Evolutionary conservation across 2,113 vertebrate species (phyloP), one percentile per base, ranked within the genome.

Genomic region (Notothenia coriiceps): DNA sequence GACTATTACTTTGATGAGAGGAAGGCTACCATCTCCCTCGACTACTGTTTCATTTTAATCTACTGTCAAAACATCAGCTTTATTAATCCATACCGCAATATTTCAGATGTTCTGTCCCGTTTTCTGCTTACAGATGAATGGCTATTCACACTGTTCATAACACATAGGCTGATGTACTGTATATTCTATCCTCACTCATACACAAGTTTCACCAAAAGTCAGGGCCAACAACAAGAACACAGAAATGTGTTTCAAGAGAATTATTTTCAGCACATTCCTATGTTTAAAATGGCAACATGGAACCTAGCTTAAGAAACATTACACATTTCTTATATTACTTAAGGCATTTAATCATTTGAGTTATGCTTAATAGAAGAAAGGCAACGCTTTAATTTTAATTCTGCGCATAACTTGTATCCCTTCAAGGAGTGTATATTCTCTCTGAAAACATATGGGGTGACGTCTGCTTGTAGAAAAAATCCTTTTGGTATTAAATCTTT

Each of bases 351-450:
- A 75, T 66, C 20, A 54, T 15, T 5, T 7, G 57, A 79, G 80
- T 66, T 72, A 70, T 82, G 78, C 75, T 88, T 73, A 80, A 25
- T 78, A 43, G 56, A 80, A 75, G 46, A 73, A 57, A 77, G 51
- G 20, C 56, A 64, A 77, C 74, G 70, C 75, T 67, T 70, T 65
- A 29, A 43, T 62, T 84, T 71, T 55, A 70, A 9, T 74, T 67
- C 70, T 49, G 47, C 72, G 50, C 56, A 80, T 89, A 93, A 92
- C 89, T 90, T 29, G 82, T 59, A 88, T 79, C 33, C 70, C 80
- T 52, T 70, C 72, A 83, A 74, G 51, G 59, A 62, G 40, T 35
- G 35, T 56, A 46, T 51, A 66, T 51, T 62, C 83, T 69, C 29
- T 70, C 78, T 50, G 25, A 49, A 43, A 47, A 78, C 20, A 5